A percentile compares a stretch with the other conserved stretches of the same genome.
Conservation (phyloP, 2,888 invertebrate species). For the Spisula solida region DNA sequence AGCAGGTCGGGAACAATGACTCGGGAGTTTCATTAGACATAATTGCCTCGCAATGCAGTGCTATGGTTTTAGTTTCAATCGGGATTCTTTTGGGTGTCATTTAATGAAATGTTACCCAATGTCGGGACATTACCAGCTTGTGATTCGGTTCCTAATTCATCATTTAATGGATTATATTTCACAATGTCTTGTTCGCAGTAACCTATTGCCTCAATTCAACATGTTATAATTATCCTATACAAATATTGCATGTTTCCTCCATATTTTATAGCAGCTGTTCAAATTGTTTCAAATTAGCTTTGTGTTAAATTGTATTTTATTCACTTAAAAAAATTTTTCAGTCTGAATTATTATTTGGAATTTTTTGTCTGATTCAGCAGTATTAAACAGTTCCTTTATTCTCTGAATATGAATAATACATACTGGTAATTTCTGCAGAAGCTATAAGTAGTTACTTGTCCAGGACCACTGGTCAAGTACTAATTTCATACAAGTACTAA, state of each 20-base stretch:
- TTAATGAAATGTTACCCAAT: slow-evolving; percentile 35
- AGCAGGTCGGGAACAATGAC: slow-evolving; percentile 51
- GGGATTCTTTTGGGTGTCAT: slow-evolving; percentile 40
- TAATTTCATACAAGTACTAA: too few species aligned
- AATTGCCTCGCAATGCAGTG: slow-evolving; percentile 63
- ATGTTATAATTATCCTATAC: background rate
- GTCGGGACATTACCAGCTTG: background rate
- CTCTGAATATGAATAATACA: too few species aligned
- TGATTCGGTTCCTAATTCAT: background rate
- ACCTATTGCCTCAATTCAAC: background rate
- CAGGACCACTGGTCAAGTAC: too few species aligned
- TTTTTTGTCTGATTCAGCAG: too few species aligned
- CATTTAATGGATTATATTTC: background rate
- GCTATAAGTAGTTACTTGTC: too few species aligned
- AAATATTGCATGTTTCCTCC: background rate
- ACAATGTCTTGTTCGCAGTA: background rate
- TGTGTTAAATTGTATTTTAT: background rate
- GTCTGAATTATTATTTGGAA: too few species aligned
- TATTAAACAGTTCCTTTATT: too few species aligned
- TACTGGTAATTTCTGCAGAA: too few species aligned
- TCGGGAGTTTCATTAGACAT: slow-evolving; percentile 54
- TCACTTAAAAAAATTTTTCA: background rate
- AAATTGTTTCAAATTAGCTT: background rate
- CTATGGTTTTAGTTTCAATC: slow-evolving; percentile 63
- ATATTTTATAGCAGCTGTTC: background rate